These are phyloP conservation scores for Leucoraja ocellata DNA, from an alignment of 2,797 vertebrate genomes.

Conservation along the genomic window DNA sequence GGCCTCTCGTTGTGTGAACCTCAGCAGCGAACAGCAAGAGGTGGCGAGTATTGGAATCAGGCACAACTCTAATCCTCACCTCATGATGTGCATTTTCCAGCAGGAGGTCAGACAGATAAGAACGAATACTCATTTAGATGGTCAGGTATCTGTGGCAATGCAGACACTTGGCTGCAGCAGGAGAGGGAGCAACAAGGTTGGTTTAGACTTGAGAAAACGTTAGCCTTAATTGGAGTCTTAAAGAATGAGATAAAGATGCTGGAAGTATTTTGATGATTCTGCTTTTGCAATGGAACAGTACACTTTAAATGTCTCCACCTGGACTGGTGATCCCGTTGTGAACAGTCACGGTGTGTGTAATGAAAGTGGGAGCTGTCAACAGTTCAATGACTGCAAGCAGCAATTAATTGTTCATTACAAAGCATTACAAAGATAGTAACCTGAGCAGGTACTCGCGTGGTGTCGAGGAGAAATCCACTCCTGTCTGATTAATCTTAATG, in stretches of 20 bases:
- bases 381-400: neutral
- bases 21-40: neutral
- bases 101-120: neutral
- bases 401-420: conserved; percentile 31
- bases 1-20: neutral
- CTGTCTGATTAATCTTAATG: conserved; percentile 23
- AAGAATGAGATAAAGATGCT: conserved; percentile 1
- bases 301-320: neutral
- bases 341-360: conserved; percentile 8
- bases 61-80: neutral
- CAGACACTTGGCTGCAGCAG: neutral
- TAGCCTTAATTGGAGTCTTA: neutral
- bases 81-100: neutral
- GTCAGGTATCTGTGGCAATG: neutral
- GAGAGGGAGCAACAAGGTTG: neutral
- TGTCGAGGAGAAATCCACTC: neutral
- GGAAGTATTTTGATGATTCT: neutral
- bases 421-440: conserved; percentile 11
- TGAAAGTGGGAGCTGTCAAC: neutral
- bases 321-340: neutral
- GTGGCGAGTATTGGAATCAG: neutral
- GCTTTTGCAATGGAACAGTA: neutral
- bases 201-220: neutral
- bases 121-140: neutral
- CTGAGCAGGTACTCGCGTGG: neutral